Percentiles rank a stretch among this genome's conserved stretches.
Evolutionary conservation across 2,113 vertebrate genomes (phyloP).

Genomic region (Cygnus atratus): DNA sequence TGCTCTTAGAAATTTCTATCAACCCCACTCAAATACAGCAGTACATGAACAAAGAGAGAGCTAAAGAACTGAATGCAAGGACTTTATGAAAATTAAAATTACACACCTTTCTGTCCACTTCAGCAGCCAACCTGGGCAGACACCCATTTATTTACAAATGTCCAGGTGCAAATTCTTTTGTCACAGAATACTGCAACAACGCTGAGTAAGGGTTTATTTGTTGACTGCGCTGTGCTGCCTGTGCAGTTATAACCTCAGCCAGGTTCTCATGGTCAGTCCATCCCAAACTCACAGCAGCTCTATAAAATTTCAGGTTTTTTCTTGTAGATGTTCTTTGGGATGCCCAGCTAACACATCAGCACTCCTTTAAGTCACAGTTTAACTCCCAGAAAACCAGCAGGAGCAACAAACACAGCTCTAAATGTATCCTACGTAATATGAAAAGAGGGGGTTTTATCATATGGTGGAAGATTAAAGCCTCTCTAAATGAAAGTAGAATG

Average conservation of each 20-base stretch:
- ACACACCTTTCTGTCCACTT: neutral
- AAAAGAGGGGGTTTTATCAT: neutral
- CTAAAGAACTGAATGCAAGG: neutral
- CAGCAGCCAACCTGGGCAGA: neutral
- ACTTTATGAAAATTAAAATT: neutral
- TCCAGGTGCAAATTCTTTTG: neutral
- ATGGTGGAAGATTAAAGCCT: conserved; percentile 52
- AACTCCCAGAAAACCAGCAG: neutral
- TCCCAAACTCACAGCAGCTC: neutral
- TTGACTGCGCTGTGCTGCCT: neutral
- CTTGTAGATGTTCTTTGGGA: neutral
- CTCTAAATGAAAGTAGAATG: conserved; percentile 33
- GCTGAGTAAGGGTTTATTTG: neutral
- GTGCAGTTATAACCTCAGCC: neutral
- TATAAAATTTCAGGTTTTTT: neutral
- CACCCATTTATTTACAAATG: neutral
- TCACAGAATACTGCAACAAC: neutral
- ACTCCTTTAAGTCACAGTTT: neutral
- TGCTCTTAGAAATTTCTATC: neutral
- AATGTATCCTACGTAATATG: neutral
- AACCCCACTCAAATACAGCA: neutral
- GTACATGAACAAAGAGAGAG: neutral
- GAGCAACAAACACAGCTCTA: neutral
- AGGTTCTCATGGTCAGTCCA: neutral
- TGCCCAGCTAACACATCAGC: neutral